These are phyloP conservation scores for Pachypeltis micranthus DNA, from an alignment of 1,140 invertebrate species.

Conservation along the genomic window DNA sequence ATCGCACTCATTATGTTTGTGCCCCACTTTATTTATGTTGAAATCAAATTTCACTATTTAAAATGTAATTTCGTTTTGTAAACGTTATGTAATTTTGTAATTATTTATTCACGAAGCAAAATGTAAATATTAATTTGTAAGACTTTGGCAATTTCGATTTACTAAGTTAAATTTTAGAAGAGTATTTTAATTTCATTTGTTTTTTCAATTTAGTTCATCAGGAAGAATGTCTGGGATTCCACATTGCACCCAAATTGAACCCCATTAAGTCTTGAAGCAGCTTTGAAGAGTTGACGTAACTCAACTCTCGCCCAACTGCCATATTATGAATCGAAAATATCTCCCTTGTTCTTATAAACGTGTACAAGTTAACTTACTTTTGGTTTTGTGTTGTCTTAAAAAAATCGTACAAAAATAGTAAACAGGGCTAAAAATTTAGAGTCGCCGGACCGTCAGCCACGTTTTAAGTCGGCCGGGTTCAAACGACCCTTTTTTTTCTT, in stretches of 20 bases:
- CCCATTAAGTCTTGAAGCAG: too few species aligned
- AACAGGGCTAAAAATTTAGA: neutral
- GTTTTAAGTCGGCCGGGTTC: neutral
- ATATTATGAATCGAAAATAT: too few species aligned
- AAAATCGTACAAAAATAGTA: neutral
- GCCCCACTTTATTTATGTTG: neutral
- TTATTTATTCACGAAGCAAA: neutral
- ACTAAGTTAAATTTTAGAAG: neutral
- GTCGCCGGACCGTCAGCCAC: neutral
- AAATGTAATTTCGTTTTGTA: neutral
- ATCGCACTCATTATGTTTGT: slow-evolving; percentile 1
- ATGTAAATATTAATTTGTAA: neutral
- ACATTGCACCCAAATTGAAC: neutral
- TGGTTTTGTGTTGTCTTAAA: neutral
- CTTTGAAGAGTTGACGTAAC: too few species aligned
- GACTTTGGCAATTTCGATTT: neutral
- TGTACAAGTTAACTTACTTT: too few species aligned
- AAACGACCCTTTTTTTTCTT: neutral
- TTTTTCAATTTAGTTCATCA: neutral
- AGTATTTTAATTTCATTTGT: neutral
- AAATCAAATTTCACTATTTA: neutral
- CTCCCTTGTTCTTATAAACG: too few species aligned
- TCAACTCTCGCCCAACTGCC: too few species aligned
- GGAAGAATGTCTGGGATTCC: neutral
- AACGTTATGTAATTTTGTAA: neutral